phyloP scores from a whole-genome alignment of 2,797 vertebrate species.

The Valencia hispanica region DNA sequence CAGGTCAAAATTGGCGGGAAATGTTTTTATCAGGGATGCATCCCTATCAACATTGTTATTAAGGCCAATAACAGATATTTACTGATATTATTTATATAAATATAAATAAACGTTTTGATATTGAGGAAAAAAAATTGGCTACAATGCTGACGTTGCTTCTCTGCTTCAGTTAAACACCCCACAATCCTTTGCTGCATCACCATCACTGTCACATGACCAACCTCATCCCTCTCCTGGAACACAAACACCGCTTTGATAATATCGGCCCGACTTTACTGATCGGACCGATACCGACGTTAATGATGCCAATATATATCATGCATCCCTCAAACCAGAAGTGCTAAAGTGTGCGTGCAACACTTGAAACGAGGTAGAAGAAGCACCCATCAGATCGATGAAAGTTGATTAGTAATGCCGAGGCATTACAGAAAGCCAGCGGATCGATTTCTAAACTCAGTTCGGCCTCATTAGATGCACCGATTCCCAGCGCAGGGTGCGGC shows the following conservation, averaged over 20 bases:
- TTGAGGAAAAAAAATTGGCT: not conserved
- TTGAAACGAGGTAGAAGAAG: not conserved
- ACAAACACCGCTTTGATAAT: not conserved
- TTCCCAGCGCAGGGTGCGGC: constrained; percentile 2
- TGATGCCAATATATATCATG: not conserved
- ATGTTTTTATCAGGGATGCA: too few species aligned
- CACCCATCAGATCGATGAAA: not conserved
- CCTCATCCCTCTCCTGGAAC: too few species aligned
- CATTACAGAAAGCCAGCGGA: not conserved
- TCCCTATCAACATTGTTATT: too few species aligned
- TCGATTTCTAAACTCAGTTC: constrained; percentile 2
- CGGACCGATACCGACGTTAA: not conserved
- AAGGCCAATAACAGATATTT: too few species aligned
- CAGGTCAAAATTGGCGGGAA: too few species aligned
- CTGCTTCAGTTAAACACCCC: not conserved
- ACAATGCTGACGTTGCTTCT: not conserved
- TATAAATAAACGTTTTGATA: not conserved
- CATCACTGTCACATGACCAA: too few species aligned
- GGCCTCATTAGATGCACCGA: too few species aligned
- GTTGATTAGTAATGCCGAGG: not conserved
- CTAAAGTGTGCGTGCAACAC: not conserved
- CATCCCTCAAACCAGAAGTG: too few species aligned
- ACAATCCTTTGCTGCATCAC: not conserved
- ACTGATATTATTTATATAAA: not conserved
- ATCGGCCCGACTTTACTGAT: not conserved